A percentile compares a stretch with the other conserved stretches of the same genome.
Conservation (phyloP, 2,113 vertebrate species). For the Carassius auratus region DNA sequence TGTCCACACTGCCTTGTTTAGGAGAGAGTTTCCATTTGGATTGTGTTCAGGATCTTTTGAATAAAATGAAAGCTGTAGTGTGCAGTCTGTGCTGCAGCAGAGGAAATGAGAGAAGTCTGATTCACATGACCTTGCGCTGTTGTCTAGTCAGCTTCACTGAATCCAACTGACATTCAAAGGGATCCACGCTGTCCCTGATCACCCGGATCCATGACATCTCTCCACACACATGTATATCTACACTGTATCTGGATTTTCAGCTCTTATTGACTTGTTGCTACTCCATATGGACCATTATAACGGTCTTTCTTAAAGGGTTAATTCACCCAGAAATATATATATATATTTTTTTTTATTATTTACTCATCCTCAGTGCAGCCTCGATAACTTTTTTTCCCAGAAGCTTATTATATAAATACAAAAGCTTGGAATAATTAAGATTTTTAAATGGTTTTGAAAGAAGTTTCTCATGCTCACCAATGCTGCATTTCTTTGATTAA, state of each 20-base stretch:
- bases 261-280: neutral
- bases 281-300: neutral
- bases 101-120: slow-evolving; percentile 42
- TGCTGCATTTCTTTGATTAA: no score
- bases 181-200: slow-evolving; percentile 5
- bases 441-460: no score
- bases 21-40: neutral
- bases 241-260: neutral
- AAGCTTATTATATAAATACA: no score
- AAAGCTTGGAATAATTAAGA: no score
- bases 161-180: slow-evolving; percentile 27
- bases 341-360: no score
- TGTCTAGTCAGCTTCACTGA: slow-evolving; percentile 49
- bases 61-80: neutral
- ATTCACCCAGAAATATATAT: neutral
- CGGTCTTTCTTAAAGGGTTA: neutral
- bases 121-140: slow-evolving; percentile 40
- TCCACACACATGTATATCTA: neutral
- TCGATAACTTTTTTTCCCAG: no score
- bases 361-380: no score
- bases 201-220: neutral
- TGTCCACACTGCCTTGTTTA: neutral
- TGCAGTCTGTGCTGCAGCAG: slow-evolving; percentile 8
- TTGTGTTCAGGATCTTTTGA: neutral
- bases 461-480: no score